A percentile compares a stretch with the other conserved stretches of the same genome.
Evolutionary conservation across 2,888 invertebrate genomes (phyloP).

Genomic region (Odontothrips loti): DNA sequence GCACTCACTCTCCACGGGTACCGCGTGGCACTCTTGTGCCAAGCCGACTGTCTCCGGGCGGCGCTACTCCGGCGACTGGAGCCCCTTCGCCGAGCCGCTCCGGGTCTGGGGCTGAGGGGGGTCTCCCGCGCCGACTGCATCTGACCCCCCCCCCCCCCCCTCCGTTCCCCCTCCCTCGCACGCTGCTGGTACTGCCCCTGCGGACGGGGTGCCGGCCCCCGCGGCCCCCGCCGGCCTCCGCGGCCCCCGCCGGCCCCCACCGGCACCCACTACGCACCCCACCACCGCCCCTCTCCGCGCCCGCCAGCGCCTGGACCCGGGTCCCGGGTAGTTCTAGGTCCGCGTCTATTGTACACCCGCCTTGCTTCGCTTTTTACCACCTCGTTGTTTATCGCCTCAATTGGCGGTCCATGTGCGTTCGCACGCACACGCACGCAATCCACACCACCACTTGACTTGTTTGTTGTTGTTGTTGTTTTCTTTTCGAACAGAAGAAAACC

Average conservation of each 20-base stretch:
- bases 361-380: neutral
- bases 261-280: neutral
- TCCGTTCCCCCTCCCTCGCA: neutral
- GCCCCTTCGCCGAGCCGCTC: neutral
- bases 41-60: constrained; percentile 16
- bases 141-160: neutral
- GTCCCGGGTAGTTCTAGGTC: neutral
- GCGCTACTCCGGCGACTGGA: constrained; percentile 8
- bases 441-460: too few species aligned
- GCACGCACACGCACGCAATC: neutral
- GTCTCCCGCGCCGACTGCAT: neutral
- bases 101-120: neutral
- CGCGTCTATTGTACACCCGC: neutral
- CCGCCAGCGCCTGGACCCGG: too few species aligned
- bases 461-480: too few species aligned
- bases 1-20: neutral
- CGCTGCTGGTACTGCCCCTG: neutral
- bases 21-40: neutral
- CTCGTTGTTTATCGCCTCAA: neutral
- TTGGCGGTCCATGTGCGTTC: neutral
- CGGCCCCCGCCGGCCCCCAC: neutral
- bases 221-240: neutral
- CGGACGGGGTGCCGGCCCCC: neutral
- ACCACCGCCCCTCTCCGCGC: neutral
- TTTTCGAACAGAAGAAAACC: too few species aligned